Conservation (phyloP, 2,797 vertebrate species). For the Enteromius afrohamiltoni region DNA sequence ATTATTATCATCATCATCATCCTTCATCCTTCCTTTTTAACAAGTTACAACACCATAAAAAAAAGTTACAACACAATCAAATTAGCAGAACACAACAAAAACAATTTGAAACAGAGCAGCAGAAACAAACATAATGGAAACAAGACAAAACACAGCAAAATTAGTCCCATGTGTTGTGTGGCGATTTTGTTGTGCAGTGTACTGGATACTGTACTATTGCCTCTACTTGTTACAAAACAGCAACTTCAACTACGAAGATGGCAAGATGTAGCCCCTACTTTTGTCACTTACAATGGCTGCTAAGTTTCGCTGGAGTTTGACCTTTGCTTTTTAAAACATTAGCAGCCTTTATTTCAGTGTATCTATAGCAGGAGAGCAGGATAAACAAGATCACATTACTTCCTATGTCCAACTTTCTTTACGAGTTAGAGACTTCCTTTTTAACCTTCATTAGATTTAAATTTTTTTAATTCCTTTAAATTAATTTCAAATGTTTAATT, state of each 20-base stretch:
- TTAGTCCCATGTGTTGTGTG: too few relatives aligned
- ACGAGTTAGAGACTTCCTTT: neutral
- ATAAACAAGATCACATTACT: slow-evolving; percentile 13
- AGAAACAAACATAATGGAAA: too few relatives aligned
- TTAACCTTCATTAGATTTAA: too few relatives aligned
- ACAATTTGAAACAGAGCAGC: too few relatives aligned
- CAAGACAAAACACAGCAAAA: too few relatives aligned
- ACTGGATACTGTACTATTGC: neutral
- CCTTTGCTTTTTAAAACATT: slow-evolving; percentile 27
- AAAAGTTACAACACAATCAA: too few relatives aligned
- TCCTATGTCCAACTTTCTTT: neutral
- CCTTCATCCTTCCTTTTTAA: too few relatives aligned
- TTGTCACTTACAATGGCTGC: neutral
- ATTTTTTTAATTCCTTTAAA: too few relatives aligned
- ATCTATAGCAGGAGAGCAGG: neutral
- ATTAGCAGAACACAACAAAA: too few relatives aligned
- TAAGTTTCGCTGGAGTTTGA: slow-evolving; percentile 16
- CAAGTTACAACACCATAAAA: too few relatives aligned
- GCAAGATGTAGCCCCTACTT: neutral
- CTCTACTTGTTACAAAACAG: neutral
- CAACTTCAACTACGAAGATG: neutral
- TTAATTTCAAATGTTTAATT: too few relatives aligned
- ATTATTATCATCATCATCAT: too few relatives aligned
- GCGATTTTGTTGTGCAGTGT: neutral
- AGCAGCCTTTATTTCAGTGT: neutral